phyloP scores from a whole-genome alignment of 2,888 invertebrate genomes.

The Eustalomyia histrio region DNA sequence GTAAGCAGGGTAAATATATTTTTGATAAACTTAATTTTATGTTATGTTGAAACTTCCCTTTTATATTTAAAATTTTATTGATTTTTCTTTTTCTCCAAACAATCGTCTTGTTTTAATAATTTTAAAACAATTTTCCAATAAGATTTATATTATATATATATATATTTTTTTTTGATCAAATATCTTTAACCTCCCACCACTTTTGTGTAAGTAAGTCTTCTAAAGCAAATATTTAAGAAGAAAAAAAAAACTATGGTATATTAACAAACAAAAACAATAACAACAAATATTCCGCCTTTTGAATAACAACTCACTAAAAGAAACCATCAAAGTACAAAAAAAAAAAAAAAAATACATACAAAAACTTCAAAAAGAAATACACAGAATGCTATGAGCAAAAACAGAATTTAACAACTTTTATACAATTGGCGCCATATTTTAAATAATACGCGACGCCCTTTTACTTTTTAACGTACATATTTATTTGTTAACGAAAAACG shows the following conservation, averaged over 20 bases:
- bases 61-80: no score
- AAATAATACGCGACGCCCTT: constrained; percentile 53
- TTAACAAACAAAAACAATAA: constrained; percentile 27
- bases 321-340: constrained; percentile 24
- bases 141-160: constrained; percentile 10
- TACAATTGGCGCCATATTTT: constrained; percentile 62
- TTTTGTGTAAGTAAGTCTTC: constrained; percentile 1
- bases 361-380: constrained; percentile 26
- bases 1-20: no score
- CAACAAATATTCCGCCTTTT: constrained; percentile 17
- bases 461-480: constrained; percentile 1
- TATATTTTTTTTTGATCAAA: constrained; percentile 3
- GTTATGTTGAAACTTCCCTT: no score
- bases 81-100: neutral
- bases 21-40: no score
- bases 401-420: constrained; percentile 1
- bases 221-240: constrained; percentile 33
- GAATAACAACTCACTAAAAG: constrained; percentile 33
- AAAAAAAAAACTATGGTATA: neutral
- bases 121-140: constrained; percentile 30
- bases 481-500: constrained; percentile 33
- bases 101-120: constrained; percentile 18
- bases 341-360: constrained; percentile 18
- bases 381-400: constrained; percentile 3
- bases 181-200: neutral